Percentiles rank a stretch among this genome's conserved stretches.
Conservation (phyloP, 2,113 vertebrate species). For the Microtus montanus region DNA sequence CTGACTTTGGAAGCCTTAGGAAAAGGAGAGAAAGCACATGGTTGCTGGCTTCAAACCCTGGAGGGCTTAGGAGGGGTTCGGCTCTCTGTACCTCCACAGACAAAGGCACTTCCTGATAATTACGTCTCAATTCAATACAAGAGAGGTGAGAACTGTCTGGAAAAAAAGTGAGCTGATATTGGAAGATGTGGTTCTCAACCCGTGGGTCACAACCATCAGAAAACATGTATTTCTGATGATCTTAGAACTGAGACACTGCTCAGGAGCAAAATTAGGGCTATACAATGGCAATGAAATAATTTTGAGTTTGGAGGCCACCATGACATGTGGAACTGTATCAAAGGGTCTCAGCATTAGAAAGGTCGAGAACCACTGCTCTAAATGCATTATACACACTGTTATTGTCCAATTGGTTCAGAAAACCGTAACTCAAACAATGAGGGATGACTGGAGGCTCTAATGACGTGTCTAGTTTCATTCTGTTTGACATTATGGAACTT, state of each 20-base stretch:
- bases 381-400: not conserved
- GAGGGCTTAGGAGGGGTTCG: not conserved
- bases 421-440: not conserved
- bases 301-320: not conserved
- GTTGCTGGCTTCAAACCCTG: not conserved
- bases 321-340: not conserved
- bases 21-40: not conserved
- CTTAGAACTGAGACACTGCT: not conserved
- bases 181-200: not conserved
- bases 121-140: not conserved
- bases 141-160: not conserved
- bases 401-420: not conserved
- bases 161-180: not conserved
- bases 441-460: no score
- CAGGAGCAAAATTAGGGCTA: not conserved
- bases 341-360: not conserved
- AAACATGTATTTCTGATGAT: not conserved
- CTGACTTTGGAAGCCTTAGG: not conserved
- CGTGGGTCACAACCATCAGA: not conserved
- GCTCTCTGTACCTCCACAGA: not conserved
- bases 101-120: conserved; percentile 16
- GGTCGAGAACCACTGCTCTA: not conserved
- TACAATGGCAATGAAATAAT: not conserved
- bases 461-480: not conserved
- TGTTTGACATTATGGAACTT: not conserved